Conservation (phyloP, 2,113 vertebrate genomes). For the Grammomys surdaster region DNA sequence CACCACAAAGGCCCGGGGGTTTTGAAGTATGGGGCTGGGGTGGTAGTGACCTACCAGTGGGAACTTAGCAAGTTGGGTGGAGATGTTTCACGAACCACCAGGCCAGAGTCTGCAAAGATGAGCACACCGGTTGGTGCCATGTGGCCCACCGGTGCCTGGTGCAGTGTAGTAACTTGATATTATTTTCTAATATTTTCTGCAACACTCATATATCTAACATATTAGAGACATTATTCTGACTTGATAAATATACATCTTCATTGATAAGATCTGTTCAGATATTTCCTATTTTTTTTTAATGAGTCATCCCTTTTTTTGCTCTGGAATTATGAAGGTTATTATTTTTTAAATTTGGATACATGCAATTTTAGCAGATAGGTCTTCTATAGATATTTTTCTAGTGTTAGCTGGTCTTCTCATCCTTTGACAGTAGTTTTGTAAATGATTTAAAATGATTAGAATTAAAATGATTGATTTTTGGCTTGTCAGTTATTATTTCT, state of each 20-base stretch:
- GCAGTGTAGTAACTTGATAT: too few relatives aligned
- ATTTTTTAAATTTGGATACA: neutral
- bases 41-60: too few relatives aligned
- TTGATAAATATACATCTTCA: neutral
- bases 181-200: too few relatives aligned
- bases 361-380: neutral
- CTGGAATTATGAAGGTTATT: neutral
- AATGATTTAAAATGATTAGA: neutral
- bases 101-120: too few relatives aligned
- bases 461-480: neutral
- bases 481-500: neutral
- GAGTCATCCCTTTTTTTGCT: neutral
- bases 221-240: neutral
- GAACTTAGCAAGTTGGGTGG: too few relatives aligned
- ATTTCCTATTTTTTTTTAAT: neutral
- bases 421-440: neutral
- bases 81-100: too few relatives aligned
- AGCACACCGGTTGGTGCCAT: too few relatives aligned
- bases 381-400: neutral
- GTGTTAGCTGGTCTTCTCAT: neutral
- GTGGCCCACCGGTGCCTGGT: too few relatives aligned
- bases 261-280: neutral
- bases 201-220: neutral
- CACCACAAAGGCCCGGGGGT: too few relatives aligned
- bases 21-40: too few relatives aligned